Percentiles rank a stretch among this genome's conserved stretches.
Evolutionary conservation across 1,140 invertebrate genomes (phyloP).

Genomic region (Anthonomus grandis): DNA sequence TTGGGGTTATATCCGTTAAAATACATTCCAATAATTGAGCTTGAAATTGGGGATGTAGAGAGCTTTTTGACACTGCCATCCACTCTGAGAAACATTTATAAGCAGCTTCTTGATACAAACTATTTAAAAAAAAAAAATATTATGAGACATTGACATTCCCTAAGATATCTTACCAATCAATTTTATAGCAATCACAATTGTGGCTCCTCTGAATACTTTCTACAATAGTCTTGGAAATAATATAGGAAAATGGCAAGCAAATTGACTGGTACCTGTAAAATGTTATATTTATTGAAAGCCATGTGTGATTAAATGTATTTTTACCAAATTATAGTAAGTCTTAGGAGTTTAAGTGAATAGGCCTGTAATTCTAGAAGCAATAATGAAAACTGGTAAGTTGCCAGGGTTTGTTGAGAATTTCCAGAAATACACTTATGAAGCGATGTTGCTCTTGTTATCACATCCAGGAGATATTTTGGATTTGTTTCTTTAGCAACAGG

Average conservation of each 20-base stretch:
- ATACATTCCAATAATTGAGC: conserved; percentile 20
- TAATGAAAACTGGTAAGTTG: conserved; percentile 21
- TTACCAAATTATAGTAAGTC: conserved; percentile 30
- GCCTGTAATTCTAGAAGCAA: conserved; percentile 22
- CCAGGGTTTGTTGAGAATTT: conserved; percentile 9
- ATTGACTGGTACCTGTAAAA: conserved; percentile 26
- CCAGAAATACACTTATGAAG: conserved; percentile 27
- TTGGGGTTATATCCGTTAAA: conserved; percentile 26
- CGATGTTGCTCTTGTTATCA: conserved; percentile 24
- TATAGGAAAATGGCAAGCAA: conserved; percentile 30
- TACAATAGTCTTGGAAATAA: conserved; percentile 25
- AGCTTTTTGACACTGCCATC: conserved; percentile 27
- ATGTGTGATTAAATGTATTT: neutral
- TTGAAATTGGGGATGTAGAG: conserved; percentile 25
- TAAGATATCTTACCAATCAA: conserved; percentile 25
- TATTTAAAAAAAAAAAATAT: conserved; percentile 17
- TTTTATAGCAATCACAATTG: conserved; percentile 28
- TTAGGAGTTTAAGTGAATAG: conserved; percentile 20
- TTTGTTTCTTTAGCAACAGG: conserved; percentile 31
- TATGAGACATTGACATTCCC: neutral
- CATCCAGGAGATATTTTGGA: conserved; percentile 25
- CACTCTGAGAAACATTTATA: conserved; percentile 24
- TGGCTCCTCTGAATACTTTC: conserved; percentile 19
- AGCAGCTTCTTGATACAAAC: conserved; percentile 23
- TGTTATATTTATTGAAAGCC: neutral